These are phyloP conservation scores for Colostygia pectinataria DNA, from an alignment of 2,888 invertebrate genomes.

Conservation along the genomic window DNA sequence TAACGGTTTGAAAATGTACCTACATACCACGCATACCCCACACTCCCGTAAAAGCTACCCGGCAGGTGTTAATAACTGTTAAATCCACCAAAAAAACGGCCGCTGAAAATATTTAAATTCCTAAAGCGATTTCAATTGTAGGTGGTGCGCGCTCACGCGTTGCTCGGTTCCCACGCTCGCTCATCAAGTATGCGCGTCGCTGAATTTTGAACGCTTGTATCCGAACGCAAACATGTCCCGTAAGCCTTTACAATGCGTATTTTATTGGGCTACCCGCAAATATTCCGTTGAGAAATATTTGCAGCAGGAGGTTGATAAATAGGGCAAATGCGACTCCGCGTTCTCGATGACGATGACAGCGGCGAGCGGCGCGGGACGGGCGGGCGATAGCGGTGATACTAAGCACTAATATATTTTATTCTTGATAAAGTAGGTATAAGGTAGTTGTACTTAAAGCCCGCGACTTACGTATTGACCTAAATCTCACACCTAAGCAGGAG, in stretches of 20 bases:
- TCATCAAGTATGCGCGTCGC: slow-evolving; percentile 60
- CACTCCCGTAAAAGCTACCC: no score
- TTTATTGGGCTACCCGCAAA: slow-evolving; percentile 37
- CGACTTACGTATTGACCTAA: no score
- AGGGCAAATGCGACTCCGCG: no score
- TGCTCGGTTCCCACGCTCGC: slow-evolving; percentile 51
- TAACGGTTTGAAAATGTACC: neutral
- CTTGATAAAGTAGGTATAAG: no score
- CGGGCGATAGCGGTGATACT: no score
- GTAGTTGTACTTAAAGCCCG: no score
- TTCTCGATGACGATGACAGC: no score
- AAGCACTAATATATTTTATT: no score
- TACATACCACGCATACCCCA: neutral
- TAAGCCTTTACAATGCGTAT: slow-evolving; percentile 54
- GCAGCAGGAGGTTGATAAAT: neutral
- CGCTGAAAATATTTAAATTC: slow-evolving; percentile 11
- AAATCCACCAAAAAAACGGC: slow-evolving; percentile 1
- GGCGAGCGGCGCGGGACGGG: no score
- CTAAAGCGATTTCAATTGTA: slow-evolving; percentile 16
- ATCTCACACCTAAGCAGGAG: no score
- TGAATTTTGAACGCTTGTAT: slow-evolving; percentile 51
- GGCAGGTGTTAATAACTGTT: neutral
- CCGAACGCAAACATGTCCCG: slow-evolving; percentile 51
- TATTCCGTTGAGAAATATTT: slow-evolving; percentile 13
- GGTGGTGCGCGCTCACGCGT: slow-evolving; percentile 10